Percentiles rank a stretch among this genome's conserved stretches.
These are phyloP conservation scores for Smittia aterrima DNA, from an alignment of 2,888 invertebrate genomes.

Conservation along the genomic window DNA sequence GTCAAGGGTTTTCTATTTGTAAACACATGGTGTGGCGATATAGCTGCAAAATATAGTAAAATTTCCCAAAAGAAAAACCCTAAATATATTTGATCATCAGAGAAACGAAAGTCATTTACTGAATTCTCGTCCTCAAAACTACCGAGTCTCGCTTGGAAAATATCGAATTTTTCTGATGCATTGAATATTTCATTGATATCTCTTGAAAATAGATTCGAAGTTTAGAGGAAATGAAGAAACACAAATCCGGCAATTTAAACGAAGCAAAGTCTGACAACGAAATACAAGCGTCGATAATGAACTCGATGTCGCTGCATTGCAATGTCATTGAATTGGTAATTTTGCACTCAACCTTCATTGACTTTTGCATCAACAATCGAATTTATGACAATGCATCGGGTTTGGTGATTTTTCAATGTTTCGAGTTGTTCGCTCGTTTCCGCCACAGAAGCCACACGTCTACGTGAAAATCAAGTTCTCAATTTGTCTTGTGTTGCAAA, in stretches of 20 bases:
- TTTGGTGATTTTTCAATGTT: not conserved
- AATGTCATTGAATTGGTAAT: not conserved
- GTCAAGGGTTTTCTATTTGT: no score
- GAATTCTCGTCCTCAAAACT: not conserved
- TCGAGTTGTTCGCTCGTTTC: not conserved
- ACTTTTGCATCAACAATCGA: not conserved
- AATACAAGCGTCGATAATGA: not conserved
- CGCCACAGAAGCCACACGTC: not conserved
- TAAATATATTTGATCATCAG: not conserved
- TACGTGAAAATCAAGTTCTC: slow-evolving; percentile 4
- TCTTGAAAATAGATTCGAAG: no score
- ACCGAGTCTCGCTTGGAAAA: not conserved
- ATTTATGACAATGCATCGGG: not conserved
- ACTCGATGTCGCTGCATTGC: not conserved
- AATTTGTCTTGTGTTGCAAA: slow-evolving; percentile 7
- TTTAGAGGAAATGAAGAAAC: no score
- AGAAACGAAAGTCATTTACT: slow-evolving; percentile 6
- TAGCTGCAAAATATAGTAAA: no score
- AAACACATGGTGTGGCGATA: no score
- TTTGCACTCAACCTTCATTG: slow-evolving; percentile 9
- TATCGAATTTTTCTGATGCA: slow-evolving; percentile 10
- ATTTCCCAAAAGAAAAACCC: no score
- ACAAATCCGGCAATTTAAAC: no score
- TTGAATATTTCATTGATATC: not conserved
- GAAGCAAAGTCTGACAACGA: no score